Evolutionary conservation across 2,888 invertebrate species (phyloP).

Genomic region (Nasonovia ribisnigri): DNA sequence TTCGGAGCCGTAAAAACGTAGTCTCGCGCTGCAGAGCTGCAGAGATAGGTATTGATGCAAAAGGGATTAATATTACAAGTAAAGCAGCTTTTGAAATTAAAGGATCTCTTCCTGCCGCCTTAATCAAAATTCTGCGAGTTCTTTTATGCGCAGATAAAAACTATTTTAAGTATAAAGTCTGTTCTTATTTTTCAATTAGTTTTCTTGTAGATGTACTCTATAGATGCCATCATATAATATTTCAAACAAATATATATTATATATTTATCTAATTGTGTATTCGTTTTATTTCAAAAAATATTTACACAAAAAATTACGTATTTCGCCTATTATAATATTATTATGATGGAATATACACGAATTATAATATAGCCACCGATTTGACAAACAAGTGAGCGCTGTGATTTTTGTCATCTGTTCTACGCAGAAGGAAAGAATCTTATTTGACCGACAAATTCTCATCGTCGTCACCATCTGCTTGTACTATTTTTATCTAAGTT

Average conservation of each 20-base stretch:
- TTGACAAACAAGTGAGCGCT: not conserved
- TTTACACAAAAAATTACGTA: not conserved
- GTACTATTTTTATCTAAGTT: not conserved
- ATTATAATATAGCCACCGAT: not conserved
- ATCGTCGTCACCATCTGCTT: not conserved
- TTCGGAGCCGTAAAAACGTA: not conserved
- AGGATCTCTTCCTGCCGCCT: not conserved
- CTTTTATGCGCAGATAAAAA: not conserved
- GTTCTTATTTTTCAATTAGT: not conserved
- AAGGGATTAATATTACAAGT: not conserved
- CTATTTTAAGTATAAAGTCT: not conserved
- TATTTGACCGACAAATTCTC: not conserved
- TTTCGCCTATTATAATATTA: not conserved
- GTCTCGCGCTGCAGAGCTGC: not conserved
- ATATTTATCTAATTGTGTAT: not conserved
- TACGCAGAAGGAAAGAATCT: not conserved
- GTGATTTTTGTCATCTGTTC: not conserved
- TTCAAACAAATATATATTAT: not conserved
- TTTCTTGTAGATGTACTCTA: not conserved
- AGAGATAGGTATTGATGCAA: not conserved
- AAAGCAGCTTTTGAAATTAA: not conserved
- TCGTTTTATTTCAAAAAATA: not conserved
- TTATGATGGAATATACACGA: not conserved
- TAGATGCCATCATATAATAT: not conserved
- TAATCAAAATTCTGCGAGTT: not conserved